Percentiles rank a stretch among this genome's conserved stretches.
These are phyloP conservation scores for Propithecus perrieri DNA, from an alignment of 2,797 vertebrate genomes.

Conservation along the genomic window DNA sequence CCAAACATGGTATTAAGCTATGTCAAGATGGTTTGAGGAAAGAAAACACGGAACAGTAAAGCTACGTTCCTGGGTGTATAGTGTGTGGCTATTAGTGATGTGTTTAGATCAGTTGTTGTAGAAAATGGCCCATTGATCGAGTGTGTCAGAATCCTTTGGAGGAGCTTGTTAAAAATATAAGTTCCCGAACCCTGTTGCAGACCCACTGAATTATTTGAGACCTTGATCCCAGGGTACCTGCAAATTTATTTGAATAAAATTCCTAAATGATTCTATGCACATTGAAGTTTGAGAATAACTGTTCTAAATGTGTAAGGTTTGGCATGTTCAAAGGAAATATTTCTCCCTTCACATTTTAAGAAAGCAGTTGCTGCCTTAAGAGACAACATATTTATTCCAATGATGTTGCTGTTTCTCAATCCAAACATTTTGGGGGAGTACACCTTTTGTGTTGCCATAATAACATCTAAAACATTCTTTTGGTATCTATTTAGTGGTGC, in stretches of 20 bases:
- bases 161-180: not conserved
- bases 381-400: conserved; percentile 48
- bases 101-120: not conserved
- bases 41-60: not conserved
- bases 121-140: not conserved
- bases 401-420: not conserved
- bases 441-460: not conserved
- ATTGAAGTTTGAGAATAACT: not conserved
- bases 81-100: not conserved
- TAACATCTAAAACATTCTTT: conserved; percentile 3
- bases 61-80: not conserved
- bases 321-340: not conserved
- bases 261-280: not conserved
- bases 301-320: not conserved
- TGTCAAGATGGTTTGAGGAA: not conserved
- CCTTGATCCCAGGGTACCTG: not conserved
- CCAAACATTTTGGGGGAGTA: not conserved
- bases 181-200: not conserved
- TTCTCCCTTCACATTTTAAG: conserved; percentile 24
- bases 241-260: conserved; percentile 26
- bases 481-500: not conserved
- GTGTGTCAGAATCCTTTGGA: not conserved
- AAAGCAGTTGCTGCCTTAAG: conserved; percentile 33
- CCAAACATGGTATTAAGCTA: not conserved
- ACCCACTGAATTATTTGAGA: not conserved